Base-by-base conservation (phyloP, 2,113 vertebrate genomes). In the Lucifuga dentata region DNA sequence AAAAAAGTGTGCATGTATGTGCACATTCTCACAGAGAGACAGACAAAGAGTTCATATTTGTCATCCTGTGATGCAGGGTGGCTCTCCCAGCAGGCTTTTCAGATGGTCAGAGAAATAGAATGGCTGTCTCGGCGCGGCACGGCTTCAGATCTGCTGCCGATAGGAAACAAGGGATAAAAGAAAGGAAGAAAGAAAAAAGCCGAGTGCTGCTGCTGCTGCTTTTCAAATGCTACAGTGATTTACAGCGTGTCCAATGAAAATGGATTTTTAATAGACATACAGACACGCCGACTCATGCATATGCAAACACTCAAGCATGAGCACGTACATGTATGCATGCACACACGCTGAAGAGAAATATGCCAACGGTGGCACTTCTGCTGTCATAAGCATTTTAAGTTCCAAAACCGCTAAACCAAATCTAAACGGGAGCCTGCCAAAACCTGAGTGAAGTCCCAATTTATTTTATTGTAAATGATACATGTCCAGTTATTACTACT, bases 381-480 rank as follows among this genome's bases (percentile, higher is more conserved):
- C 89, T 78, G 74, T 77, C 73, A 84, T 70, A 75, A 86, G 74
- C 64, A 15, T 76, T 91, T 78, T 73, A 61, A 52, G 57, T 64
- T 71, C 70, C 52, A 69, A 61, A 79, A 74, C 76, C 66, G 16
- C 84, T 45, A 69, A 84, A 86, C 70, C 72, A 33, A 62, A 78
- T 68, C 48, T 46, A 57, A 78, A 81, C 39, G 11, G 24, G 5
- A 11, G 48, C 65, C 67, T 76, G 83, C 76, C 85, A 88, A 82
- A 66, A 78, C 32, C 26, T 21, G 36, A 79, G 76, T 45, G 76
- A 81, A 76, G 46, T 48, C 35, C 21, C 73, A 75, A 75, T 88
- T 83, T 72, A 82, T 87, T 81, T 86, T 16, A 78, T 56, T 84
- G 67, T 76, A 88, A 89, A 86, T 81, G 70, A 78, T 35, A 77